phyloP scores from a whole-genome alignment of 2,113 vertebrate genomes.

The Notarius quadriscutis region DNA sequence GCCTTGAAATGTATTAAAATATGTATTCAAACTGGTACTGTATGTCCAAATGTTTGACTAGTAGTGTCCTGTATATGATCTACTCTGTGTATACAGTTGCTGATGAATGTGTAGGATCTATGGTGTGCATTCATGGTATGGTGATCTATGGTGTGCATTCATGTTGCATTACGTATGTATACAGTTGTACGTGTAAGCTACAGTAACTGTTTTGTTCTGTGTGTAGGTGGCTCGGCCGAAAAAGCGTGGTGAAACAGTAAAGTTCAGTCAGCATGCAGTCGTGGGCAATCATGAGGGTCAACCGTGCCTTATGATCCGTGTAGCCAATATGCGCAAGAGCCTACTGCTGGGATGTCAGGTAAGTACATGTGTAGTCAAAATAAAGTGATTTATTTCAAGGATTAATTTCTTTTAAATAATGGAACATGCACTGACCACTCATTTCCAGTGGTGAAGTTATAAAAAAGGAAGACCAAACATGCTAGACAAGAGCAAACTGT shows the following conservation, averaged over 20 bases:
- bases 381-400: no score
- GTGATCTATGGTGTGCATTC: not conserved
- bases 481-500: not conserved
- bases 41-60: not conserved
- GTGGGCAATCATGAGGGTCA: slow-evolving; percentile 85
- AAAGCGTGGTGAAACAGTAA: slow-evolving; percentile 92
- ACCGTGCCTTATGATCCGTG: slow-evolving; percentile 91
- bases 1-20: not conserved
- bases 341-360: slow-evolving; percentile 90
- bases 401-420: not conserved
- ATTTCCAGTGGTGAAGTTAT: not conserved
- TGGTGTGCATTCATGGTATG: not conserved
- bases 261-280: slow-evolving; percentile 91
- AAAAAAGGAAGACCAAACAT: not conserved
- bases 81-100: no score
- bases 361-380: not conserved
- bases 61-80: not conserved
- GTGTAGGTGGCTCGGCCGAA: slow-evolving; percentile 84
- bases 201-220: slow-evolving; percentile 1
- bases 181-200: not conserved
- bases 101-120: not conserved
- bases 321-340: slow-evolving; percentile 96
- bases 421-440: not conserved
- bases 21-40: not conserved
- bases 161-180: not conserved